These are phyloP conservation scores for Drosophila subquinaria DNA, from an alignment of 2,888 invertebrate species.

Conservation along the genomic window DNA sequence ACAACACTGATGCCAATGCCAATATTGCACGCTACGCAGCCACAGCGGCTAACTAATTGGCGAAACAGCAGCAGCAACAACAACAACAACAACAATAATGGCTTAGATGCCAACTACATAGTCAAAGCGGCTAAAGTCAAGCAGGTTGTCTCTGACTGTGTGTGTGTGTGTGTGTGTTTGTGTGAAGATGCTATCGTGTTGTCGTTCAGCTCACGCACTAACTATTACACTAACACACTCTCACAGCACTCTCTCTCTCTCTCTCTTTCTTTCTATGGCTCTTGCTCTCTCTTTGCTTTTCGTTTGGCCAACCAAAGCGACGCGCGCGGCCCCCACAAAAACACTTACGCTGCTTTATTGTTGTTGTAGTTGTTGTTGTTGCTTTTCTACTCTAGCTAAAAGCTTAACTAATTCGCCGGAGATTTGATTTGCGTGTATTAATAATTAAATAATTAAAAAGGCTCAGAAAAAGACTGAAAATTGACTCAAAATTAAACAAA, in stretches of 20 bases:
- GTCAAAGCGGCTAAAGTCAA: conserved; percentile 41
- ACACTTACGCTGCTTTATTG: conserved; percentile 40
- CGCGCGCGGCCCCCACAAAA: conserved; percentile 45
- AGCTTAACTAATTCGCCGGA: conserved; percentile 2
- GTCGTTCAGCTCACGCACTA: conserved; percentile 74
- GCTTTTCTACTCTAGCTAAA: conserved; percentile 24
- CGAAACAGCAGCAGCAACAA: conserved; percentile 59
- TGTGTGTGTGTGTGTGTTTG: conserved; percentile 26
- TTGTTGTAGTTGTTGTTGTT: conserved; percentile 2
- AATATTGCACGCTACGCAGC: conserved; percentile 70
- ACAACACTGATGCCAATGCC: conserved; percentile 35
- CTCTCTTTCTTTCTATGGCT: conserved; percentile 4
- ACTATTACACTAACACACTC: conserved; percentile 53
- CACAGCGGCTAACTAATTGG: conserved; percentile 75
- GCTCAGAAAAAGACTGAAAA: too few species aligned
- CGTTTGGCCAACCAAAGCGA: conserved; percentile 59
- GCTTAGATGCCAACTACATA: conserved; percentile 49
- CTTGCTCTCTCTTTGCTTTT: conserved; percentile 28
- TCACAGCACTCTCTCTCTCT: not conserved
- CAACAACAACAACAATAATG: conserved; percentile 47
- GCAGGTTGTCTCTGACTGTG: conserved; percentile 52
- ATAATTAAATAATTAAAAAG: too few species aligned
- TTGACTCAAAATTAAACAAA: too few species aligned
- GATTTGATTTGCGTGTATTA: not conserved
- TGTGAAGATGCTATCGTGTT: conserved; percentile 72